Conservation (phyloP, 2,888 invertebrate species). For the Sesia bembeciformis region DNA sequence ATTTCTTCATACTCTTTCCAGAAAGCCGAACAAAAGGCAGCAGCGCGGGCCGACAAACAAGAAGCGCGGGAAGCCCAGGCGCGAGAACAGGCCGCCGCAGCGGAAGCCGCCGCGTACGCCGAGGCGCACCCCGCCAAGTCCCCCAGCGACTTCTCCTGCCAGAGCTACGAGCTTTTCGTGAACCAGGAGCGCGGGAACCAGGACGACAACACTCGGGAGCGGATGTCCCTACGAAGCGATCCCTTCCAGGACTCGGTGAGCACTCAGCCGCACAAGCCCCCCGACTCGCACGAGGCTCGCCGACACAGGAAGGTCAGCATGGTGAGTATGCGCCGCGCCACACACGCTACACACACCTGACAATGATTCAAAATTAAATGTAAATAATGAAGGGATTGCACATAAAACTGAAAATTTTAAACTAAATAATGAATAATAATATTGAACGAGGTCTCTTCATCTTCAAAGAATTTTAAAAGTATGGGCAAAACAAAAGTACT, state of each 20-base stretch:
- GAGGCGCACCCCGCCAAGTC: constrained; percentile 85
- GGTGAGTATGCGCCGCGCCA: constrained; percentile 79
- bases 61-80: constrained; percentile 75
- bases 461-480: no score
- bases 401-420: no score
- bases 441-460: no score
- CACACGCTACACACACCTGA: constrained; percentile 37
- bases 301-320: constrained; percentile 91
- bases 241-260: constrained; percentile 91
- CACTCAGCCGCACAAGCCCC: constrained; percentile 80
- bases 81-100: constrained; percentile 77
- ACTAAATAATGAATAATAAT: no score
- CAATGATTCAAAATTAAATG: constrained; percentile 16
- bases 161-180: constrained; percentile 93
- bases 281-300: constrained; percentile 71
- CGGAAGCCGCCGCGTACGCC: constrained; percentile 77
- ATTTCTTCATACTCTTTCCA: constrained; percentile 28
- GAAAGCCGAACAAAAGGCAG: constrained; percentile 91
- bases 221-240: constrained; percentile 92
- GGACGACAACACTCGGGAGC: constrained; percentile 92
- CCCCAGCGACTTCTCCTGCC: constrained; percentile 92
- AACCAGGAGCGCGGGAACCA: constrained; percentile 91
- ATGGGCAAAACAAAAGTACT: no score
- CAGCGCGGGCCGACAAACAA: constrained; percentile 78
- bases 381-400: no score